Percentiles rank a stretch among this genome's conserved stretches.
phyloP scores from a whole-genome alignment of 2,113 vertebrate species.

The Lampris incognitus region DNA sequence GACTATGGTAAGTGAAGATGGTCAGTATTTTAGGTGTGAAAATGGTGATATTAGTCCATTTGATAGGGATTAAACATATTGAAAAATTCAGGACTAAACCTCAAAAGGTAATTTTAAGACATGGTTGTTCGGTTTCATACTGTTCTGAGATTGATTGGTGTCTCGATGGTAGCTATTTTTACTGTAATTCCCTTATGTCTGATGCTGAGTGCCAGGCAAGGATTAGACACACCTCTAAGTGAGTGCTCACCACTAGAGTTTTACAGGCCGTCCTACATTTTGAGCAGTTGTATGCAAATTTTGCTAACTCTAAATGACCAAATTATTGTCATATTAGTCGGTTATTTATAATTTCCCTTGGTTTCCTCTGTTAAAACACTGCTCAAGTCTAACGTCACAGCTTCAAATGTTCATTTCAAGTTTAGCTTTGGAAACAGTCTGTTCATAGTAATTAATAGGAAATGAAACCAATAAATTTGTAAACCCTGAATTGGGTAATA shows the following conservation, averaged over 20 bases:
- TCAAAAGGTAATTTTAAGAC: not conserved
- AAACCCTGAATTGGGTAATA: not conserved
- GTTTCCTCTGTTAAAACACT: not conserved
- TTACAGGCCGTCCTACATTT: constrained; percentile 24
- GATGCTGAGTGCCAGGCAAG: constrained; percentile 27
- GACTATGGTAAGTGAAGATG: constrained; percentile 70
- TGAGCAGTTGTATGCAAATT: not conserved
- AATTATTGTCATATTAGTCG: too few species aligned
- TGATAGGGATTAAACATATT: not conserved
- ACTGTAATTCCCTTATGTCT: constrained; percentile 29
- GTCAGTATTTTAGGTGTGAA: not conserved
- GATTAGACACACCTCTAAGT: constrained; percentile 61
- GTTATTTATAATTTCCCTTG: not conserved
- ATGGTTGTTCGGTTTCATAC: not conserved
- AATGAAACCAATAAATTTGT: not conserved
- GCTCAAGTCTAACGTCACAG: not conserved
- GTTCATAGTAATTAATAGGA: too few species aligned
- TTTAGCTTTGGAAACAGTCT: not conserved
- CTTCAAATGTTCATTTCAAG: not conserved
- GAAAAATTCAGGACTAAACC: not conserved
- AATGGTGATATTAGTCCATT: not conserved
- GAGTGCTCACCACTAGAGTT: constrained; percentile 21
- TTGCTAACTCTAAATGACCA: not conserved
- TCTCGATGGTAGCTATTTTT: constrained; percentile 39
- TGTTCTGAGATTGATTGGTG: not conserved